phyloP scores from a whole-genome alignment of 2,888 invertebrate genomes.

The Euproctis similis region DNA sequence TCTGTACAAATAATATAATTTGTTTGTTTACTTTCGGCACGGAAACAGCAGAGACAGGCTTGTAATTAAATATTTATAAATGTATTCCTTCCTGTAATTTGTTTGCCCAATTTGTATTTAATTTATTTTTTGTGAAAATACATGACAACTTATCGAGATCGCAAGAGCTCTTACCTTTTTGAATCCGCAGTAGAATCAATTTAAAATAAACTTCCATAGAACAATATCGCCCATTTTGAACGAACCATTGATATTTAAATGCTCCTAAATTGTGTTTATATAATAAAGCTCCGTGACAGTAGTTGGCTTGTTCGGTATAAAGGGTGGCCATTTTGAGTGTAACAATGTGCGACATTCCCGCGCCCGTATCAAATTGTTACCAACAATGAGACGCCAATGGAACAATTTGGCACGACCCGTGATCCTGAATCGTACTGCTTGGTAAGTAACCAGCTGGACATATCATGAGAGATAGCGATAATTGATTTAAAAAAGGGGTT shows the following conservation, averaged over 20 bases:
- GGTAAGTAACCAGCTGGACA: no score
- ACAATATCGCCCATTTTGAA: slow-evolving; percentile 1
- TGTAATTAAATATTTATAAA: no score
- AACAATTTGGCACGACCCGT: slow-evolving; percentile 48
- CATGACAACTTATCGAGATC: no score
- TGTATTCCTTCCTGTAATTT: no score
- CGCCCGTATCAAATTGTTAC: slow-evolving; percentile 16
- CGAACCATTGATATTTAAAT: slow-evolving; percentile 19
- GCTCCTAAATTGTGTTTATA: slow-evolving; percentile 21
- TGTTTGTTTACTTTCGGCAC: no score
- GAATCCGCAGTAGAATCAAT: no score
- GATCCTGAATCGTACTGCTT: slow-evolving; percentile 27
- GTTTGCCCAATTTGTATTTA: no score
- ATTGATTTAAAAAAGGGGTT: no score
- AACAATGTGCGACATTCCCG: slow-evolving; percentile 28
- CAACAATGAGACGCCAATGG: slow-evolving; percentile 49
- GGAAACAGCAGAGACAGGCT: no score
- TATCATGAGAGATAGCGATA: not conserved
- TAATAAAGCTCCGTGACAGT: slow-evolving; percentile 26
- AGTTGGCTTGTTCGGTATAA: slow-evolving; percentile 22
- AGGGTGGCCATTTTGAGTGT: slow-evolving; percentile 23
- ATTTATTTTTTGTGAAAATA: no score
- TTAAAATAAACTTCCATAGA: slow-evolving; percentile 1
- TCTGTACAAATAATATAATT: no score
- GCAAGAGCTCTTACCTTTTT: no score